Percentiles rank a stretch among this genome's conserved stretches.
Evolutionary conservation across 2,888 invertebrate species (phyloP).

Genomic region (Tanypteryx hageni): DNA sequence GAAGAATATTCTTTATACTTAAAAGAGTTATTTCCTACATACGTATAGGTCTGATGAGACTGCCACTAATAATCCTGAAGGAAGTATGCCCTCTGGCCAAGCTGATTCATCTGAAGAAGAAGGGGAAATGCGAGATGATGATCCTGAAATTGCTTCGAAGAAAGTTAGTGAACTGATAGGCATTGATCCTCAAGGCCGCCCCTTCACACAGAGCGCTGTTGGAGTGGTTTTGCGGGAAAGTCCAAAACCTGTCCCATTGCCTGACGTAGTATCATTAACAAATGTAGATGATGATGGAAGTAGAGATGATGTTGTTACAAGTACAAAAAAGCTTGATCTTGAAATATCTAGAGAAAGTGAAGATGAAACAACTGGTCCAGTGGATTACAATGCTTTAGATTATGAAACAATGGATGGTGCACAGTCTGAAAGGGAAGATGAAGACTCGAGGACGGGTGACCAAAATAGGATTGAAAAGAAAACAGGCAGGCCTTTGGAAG

Average conservation of each 20-base stretch:
- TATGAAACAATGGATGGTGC: conserved; percentile 77
- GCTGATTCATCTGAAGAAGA: conserved; percentile 73
- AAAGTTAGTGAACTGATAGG: conserved; percentile 54
- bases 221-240: neutral
- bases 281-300: neutral
- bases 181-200: conserved; percentile 2
- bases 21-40: neutral
- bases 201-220: conserved; percentile 17
- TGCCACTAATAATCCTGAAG: neutral
- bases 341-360: conserved; percentile 67
- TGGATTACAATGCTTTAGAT: conserved; percentile 86
- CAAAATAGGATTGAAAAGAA: conserved; percentile 2
- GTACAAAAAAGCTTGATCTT: conserved; percentile 70
- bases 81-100: conserved; percentile 2
- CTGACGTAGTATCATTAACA: neutral
- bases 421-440: conserved; percentile 44
- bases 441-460: conserved; percentile 31
- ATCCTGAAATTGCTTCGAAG: conserved; percentile 13
- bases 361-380: conserved; percentile 70
- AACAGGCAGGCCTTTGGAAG: neutral
- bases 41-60: neutral
- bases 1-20: neutral
- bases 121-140: conserved; percentile 76
- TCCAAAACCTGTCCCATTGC: conserved; percentile 55
- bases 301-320: conserved; percentile 55